Evolutionary conservation across 2,888 invertebrate species (phyloP).

Genomic region (Himalopsyche anomala): DNA sequence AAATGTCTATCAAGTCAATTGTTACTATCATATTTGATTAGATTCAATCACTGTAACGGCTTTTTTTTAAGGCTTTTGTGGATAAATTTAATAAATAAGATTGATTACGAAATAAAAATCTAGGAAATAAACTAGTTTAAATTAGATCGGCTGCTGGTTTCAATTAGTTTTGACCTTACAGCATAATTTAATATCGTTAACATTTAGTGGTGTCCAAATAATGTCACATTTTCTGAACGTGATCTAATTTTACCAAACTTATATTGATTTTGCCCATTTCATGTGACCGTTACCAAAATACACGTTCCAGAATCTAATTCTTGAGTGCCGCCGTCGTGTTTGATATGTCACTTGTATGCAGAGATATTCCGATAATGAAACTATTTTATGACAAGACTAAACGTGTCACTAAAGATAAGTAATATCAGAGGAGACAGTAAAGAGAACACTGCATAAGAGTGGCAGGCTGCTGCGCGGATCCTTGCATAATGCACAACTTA

Average conservation of each 20-base stretch:
- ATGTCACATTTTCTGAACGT: constrained; percentile 40
- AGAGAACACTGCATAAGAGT: constrained; percentile 41
- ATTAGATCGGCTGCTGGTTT: not conserved
- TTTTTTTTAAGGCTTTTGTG: no score
- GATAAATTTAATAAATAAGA: no score
- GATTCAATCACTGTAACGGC: no score
- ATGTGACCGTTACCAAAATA: constrained; percentile 40
- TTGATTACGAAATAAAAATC: no score
- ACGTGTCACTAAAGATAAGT: constrained; percentile 57
- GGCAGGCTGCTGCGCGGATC: constrained; percentile 35
- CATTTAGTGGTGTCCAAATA: constrained; percentile 24
- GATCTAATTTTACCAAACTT: constrained; percentile 31
- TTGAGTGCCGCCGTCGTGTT: not conserved
- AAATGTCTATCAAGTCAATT: no score
- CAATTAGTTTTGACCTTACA: not conserved
- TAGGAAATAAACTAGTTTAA: no score
- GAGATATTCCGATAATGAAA: constrained; percentile 49
- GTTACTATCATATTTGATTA: no score
- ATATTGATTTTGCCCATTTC: constrained; percentile 5
- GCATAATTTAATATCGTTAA: constrained; percentile 41
- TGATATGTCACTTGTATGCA: constrained; percentile 42
- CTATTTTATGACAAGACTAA: constrained; percentile 50
- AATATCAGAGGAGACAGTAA: constrained; percentile 47
- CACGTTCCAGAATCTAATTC: constrained; percentile 14
- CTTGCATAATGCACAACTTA: constrained; percentile 59